Conservation (phyloP, 2,797 vertebrate genomes). For the Gymnodraco acuticeps region DNA sequence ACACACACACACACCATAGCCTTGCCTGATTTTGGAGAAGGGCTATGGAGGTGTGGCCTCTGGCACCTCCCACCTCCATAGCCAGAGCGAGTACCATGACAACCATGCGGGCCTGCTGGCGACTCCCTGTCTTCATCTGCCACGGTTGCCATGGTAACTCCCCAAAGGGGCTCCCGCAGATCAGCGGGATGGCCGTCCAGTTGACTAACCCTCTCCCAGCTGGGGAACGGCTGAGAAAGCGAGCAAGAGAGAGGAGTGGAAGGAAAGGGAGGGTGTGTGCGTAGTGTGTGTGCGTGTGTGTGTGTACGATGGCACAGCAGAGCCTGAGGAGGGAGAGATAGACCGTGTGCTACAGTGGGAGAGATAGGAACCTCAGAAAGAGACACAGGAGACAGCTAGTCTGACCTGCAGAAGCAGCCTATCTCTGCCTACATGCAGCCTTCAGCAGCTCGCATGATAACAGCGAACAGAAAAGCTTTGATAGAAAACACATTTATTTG, state of each 20-base stretch:
- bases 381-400: constrained; percentile 66
- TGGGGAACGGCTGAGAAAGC: constrained; percentile 79
- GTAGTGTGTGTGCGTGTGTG: constrained; percentile 41
- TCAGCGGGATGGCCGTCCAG: constrained; percentile 87
- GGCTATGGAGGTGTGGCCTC: constrained; percentile 79
- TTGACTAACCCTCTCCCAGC: constrained; percentile 86
- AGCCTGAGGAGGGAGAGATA: constrained; percentile 61
- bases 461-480: constrained; percentile 7
- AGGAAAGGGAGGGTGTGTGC: constrained; percentile 53
- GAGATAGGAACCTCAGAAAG: constrained; percentile 60
- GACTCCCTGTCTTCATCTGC: constrained; percentile 87
- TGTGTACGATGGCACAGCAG: constrained; percentile 74
- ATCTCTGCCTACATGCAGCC: constrained; percentile 51
- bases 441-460: constrained; percentile 20
- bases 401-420: constrained; percentile 72
- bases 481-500: constrained; percentile 12
- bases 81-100: constrained; percentile 85
- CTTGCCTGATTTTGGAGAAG: constrained; percentile 74
- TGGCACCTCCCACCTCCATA: constrained; percentile 80
- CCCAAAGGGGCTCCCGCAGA: constrained; percentile 84
- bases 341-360: constrained; percentile 20
- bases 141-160: constrained; percentile 87
- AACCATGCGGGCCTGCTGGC: constrained; percentile 86
- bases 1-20: constrained; percentile 16
- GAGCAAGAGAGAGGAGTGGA: constrained; percentile 60